These are phyloP conservation scores for Apoda limacodes DNA, from an alignment of 2,888 invertebrate species.

Conservation along the genomic window DNA sequence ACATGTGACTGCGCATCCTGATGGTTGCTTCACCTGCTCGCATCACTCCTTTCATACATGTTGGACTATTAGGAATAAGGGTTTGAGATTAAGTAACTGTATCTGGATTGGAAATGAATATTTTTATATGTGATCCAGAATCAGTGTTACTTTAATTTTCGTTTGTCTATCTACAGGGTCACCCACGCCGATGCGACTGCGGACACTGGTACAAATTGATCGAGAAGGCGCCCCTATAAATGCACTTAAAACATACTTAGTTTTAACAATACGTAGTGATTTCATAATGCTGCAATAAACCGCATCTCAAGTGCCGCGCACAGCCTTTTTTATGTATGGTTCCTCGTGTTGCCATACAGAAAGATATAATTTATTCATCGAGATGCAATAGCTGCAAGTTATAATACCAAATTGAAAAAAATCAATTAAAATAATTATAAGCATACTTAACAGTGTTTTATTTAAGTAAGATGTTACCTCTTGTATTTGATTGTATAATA, in stretches of 20 bases:
- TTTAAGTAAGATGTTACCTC: constrained; percentile 28
- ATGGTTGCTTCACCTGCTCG: too few species aligned
- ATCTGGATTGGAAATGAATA: too few species aligned
- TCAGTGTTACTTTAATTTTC: too few species aligned
- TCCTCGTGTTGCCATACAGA: constrained; percentile 33
- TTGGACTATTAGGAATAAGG: too few species aligned
- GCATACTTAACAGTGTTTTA: constrained; percentile 47
- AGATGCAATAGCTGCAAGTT: constrained; percentile 39
- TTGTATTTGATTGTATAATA: constrained; percentile 22
- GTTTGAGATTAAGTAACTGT: too few species aligned
- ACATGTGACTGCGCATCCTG: too few species aligned
- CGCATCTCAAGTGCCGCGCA: constrained; percentile 36
- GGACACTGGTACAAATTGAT: constrained; percentile 97
- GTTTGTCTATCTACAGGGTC: constrained; percentile 69
- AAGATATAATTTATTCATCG: constrained; percentile 21
- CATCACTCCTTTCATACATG: too few species aligned
- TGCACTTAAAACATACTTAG: constrained; percentile 37
- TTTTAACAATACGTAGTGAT: constrained; percentile 45
- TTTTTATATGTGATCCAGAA: too few species aligned
- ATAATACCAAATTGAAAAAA: constrained; percentile 24
- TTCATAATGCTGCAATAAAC: constrained; percentile 33
- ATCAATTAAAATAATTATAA: constrained; percentile 56
- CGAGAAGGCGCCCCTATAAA: constrained; percentile 79
- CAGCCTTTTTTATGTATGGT: constrained; percentile 29
- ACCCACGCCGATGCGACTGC: constrained; percentile 93